Evolutionary conservation across 2,888 invertebrate genomes (phyloP).

Genomic region (Lochmaea crataegi): DNA sequence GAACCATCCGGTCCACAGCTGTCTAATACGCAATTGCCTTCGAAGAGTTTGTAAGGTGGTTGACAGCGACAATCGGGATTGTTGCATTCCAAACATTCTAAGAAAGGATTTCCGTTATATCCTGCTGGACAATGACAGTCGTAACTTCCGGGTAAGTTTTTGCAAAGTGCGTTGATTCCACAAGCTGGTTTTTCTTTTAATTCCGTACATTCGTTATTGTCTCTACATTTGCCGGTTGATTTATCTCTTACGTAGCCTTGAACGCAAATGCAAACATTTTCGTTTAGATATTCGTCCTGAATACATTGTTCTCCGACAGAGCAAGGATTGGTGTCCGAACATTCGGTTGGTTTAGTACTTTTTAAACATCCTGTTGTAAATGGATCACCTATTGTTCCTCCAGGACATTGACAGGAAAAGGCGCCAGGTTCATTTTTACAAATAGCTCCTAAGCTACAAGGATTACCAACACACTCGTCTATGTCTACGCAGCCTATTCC

Average conservation of each 20-base stretch:
- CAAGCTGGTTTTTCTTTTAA: slow-evolving; percentile 82
- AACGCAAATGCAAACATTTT: slow-evolving; percentile 89
- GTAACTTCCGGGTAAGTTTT: slow-evolving; percentile 92
- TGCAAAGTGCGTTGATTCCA: slow-evolving; percentile 90
- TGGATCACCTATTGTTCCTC: slow-evolving; percentile 83
- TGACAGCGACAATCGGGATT: slow-evolving; percentile 88
- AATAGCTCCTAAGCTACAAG: slow-evolving; percentile 86
- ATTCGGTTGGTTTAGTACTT: slow-evolving; percentile 74
- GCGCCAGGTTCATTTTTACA: slow-evolving; percentile 90
- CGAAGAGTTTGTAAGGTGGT: slow-evolving; percentile 85
- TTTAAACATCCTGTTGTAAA: slow-evolving; percentile 81
- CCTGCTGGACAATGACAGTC: slow-evolving; percentile 91
- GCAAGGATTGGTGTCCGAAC: slow-evolving; percentile 82
- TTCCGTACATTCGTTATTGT: slow-evolving; percentile 87
- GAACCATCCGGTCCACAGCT: slow-evolving; percentile 84
- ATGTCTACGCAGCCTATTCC: slow-evolving; percentile 83
- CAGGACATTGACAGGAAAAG: slow-evolving; percentile 89
- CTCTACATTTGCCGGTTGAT: slow-evolving; percentile 81
- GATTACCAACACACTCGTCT: slow-evolving; percentile 85
- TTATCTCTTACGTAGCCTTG: slow-evolving; percentile 86
- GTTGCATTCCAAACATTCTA: slow-evolving; percentile 82
- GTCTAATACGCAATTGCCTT: slow-evolving; percentile 86
- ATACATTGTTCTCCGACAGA: slow-evolving; percentile 89
- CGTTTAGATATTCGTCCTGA: slow-evolving; percentile 76
- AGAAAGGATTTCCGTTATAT: slow-evolving; percentile 91